Percentiles rank a stretch among this genome's conserved stretches.
These are phyloP conservation scores for Drosophila ercepeae DNA, from an alignment of 1,140 invertebrate genomes.

Conservation along the genomic window DNA sequence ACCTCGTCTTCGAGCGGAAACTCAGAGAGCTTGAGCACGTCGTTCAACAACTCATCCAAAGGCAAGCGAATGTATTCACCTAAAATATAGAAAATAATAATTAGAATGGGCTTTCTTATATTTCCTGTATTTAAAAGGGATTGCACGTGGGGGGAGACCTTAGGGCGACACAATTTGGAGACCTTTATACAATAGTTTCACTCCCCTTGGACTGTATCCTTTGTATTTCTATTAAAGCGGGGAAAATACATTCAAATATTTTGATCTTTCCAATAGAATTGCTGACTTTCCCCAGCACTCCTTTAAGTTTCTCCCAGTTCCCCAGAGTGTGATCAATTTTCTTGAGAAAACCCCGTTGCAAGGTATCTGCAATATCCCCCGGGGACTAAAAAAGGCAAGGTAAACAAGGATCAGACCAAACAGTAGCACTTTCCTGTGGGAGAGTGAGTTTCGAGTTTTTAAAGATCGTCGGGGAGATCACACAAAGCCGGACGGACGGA, in stretches of 20 bases:
- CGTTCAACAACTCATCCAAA: conserved; percentile 80
- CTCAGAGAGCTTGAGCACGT: conserved; percentile 78
- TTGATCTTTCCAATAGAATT: conserved; percentile 38
- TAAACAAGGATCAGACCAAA: conserved; percentile 18
- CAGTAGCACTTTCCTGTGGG: conserved; percentile 66
- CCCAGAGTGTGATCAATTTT: conserved; percentile 58
- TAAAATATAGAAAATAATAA: conserved; percentile 18
- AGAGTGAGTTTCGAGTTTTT: conserved; percentile 7
- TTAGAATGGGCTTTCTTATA: neutral
- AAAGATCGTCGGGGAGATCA: conserved; percentile 34
- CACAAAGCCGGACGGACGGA: conserved; percentile 14
- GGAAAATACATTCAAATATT: conserved; percentile 66
- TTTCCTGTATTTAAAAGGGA: no score
- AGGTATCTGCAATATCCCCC: conserved; percentile 10
- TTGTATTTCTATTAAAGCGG: conserved; percentile 21
- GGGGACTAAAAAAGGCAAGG: conserved; percentile 9
- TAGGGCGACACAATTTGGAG: no score
- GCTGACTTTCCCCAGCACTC: neutral
- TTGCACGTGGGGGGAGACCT: no score
- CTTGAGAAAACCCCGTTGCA: no score
- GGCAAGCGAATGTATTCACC: conserved; percentile 83
- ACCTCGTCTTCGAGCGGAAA: conserved; percentile 75
- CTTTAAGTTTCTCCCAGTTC: conserved; percentile 12
- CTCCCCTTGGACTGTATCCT: conserved; percentile 27
- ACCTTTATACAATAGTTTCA: no score